phyloP scores from a whole-genome alignment of 2,888 invertebrate species.

The Leucania comma region DNA sequence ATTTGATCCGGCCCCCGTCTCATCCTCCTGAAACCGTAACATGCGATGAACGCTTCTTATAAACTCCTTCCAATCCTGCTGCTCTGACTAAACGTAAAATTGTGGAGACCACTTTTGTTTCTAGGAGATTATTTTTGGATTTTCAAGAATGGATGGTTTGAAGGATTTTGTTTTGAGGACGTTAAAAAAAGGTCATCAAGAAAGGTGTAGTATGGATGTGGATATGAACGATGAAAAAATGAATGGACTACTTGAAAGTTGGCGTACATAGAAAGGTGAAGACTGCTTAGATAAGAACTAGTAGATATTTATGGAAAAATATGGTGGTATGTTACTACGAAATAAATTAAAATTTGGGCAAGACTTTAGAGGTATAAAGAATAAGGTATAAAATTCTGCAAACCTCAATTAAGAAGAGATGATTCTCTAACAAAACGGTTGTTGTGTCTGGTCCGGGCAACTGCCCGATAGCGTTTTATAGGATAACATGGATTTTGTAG shows the following conservation, averaged over 20 bases:
- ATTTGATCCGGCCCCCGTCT: slow-evolving; percentile 76
- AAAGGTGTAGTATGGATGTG: not conserved
- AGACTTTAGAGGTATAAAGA: too few species aligned
- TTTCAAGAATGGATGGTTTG: not conserved
- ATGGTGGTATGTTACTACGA: too few species aligned
- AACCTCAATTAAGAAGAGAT: too few species aligned
- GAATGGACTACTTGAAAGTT: not conserved
- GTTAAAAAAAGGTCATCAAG: not conserved
- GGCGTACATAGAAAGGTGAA: not conserved
- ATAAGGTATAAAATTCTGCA: too few species aligned
- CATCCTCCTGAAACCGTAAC: slow-evolving; percentile 73
- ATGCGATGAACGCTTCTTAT: slow-evolving; percentile 79
- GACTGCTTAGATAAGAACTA: not conserved
- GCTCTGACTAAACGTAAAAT: slow-evolving; percentile 57
- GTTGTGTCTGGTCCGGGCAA: too few species aligned
- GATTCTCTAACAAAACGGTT: too few species aligned
- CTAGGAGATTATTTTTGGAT: slow-evolving; percentile 10
- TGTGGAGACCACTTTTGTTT: slow-evolving; percentile 61
- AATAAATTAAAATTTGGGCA: too few species aligned
- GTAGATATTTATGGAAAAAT: not conserved
- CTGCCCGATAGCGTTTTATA: too few species aligned
- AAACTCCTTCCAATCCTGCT: slow-evolving; percentile 79
- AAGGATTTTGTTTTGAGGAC: not conserved
- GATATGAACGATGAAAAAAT: not conserved
- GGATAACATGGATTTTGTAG: too few species aligned